Conservation (phyloP, 2,113 vertebrate genomes). For the Onychostruthus taczanowskii region DNA sequence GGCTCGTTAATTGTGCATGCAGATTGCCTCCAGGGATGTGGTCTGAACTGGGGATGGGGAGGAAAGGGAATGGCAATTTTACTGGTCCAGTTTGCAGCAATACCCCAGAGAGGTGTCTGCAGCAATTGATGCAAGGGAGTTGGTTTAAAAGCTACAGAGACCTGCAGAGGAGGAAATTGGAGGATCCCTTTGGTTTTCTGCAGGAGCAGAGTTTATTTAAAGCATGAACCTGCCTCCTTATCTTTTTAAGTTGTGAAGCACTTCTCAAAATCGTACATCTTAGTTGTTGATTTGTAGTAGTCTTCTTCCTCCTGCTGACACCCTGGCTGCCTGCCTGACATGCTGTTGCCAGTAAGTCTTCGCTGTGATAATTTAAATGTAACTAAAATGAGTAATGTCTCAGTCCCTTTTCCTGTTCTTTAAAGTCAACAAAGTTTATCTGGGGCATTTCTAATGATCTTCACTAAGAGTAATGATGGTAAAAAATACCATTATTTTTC, state of each 20-base stretch:
- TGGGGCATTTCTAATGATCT: not conserved
- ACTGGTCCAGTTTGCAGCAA: not conserved
- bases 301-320: not conserved
- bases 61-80: not conserved
- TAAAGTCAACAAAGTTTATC: not conserved
- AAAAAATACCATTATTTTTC: constrained; percentile 14
- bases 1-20: not conserved
- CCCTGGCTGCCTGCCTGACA: not conserved
- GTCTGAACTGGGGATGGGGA: not conserved
- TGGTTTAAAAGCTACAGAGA: not conserved
- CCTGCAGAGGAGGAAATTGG: not conserved
- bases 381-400: not conserved
- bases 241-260: not conserved
- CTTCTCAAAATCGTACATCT: not conserved
- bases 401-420: not conserved
- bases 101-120: not conserved
- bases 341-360: not conserved
- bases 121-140: not conserved
- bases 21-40: not conserved
- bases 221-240: not conserved
- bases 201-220: not conserved
- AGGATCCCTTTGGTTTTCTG: not conserved
- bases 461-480: not conserved
- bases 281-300: not conserved
- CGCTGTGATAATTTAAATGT: not conserved